A percentile compares a stretch with the other conserved stretches of the same genome.
Conservation (phyloP, 1,140 invertebrate species). For the Drosophila grimshawi region DNA sequence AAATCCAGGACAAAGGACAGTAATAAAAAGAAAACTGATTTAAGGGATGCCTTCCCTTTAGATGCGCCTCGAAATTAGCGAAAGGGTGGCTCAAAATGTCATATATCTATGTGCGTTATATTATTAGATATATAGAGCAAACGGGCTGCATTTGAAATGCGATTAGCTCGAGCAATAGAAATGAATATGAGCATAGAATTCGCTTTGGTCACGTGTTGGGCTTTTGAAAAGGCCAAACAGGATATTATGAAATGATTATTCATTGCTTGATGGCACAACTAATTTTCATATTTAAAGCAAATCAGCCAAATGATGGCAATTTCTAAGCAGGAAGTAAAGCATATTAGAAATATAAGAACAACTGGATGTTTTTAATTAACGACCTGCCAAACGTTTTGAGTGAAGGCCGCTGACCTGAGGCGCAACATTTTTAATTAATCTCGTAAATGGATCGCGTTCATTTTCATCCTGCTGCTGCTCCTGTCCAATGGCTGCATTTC, state of each 20-base stretch:
- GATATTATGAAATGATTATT: conserved; percentile 67
- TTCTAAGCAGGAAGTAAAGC: conserved; percentile 6
- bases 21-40: conserved; percentile 21
- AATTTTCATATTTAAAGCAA: conserved; percentile 3
- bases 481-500: conserved; percentile 70
- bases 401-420: conserved; percentile 60
- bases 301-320: background rate
- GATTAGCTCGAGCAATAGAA: conserved; percentile 35
- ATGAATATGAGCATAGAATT: conserved; percentile 73
- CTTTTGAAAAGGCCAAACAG: conserved; percentile 34
- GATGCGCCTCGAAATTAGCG: conserved; percentile 62
- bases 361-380: conserved; percentile 63
- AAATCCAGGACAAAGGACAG: conserved; percentile 33
- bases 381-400: conserved; percentile 64
- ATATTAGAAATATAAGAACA: background rate
- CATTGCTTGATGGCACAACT: conserved; percentile 32
- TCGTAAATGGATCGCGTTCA: conserved; percentile 27
- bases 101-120: conserved; percentile 29
- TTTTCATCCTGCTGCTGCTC: conserved; percentile 48
- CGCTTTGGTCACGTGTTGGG: conserved; percentile 65
- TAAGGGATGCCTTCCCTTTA: conserved; percentile 58
- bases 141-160: conserved; percentile 37
- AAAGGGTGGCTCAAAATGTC: conserved; percentile 62
- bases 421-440: conserved; percentile 70
- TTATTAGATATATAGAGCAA: conserved; percentile 46